Base-by-base conservation (phyloP, 2,888 invertebrate genomes). In the Tethea ocularis region DNA sequence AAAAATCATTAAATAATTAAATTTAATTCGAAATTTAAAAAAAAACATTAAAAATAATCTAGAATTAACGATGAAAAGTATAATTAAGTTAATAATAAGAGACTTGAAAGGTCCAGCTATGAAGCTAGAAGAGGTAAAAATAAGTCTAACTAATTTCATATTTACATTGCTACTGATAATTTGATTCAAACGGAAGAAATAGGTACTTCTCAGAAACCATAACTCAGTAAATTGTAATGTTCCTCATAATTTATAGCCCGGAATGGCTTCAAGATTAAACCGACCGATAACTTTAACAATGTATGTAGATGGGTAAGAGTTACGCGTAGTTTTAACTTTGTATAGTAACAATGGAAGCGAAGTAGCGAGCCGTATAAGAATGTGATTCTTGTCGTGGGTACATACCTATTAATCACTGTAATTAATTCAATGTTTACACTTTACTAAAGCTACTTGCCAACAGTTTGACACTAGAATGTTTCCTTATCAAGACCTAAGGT, bases 341-440 rank as follows among this genome's bases (percentile, higher is more conserved):
- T 54, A 36, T 17, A 33, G 20, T 22, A 61, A 59, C 69, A 67
- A 68, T 64, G 72, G 68, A 73, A 67, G 71, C 69, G 68, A 62
- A 62, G 20, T 54, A 20, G 46, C 46, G n/a, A 10, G 46, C 5
- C 20, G 46, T 54, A n/a, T n/a, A n/a, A 22, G 20, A 33, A 17
- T 54, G 54, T 36, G 29, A 53, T 54, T 36, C 17, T 54, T 33
- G 36, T 33, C 54, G n/a, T 10, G 1, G 33, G 22, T 33, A 17
- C 33, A 24, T n/a, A n/a, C n/a, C n/a, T n/a, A n/a, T n/a, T n/a
- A 20, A 54, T 54, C 54, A 22, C 22, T 20, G n/a, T 17, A n/a
- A 20, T 46, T 46, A 33, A 20, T 54, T 36, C 22, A 54, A 20
- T 29, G 11, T 29, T 53, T 29, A 53, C 53, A 53, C 3, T 15